Conservation (phyloP, 2,113 vertebrate species). For the Pantherophis guttatus region DNA sequence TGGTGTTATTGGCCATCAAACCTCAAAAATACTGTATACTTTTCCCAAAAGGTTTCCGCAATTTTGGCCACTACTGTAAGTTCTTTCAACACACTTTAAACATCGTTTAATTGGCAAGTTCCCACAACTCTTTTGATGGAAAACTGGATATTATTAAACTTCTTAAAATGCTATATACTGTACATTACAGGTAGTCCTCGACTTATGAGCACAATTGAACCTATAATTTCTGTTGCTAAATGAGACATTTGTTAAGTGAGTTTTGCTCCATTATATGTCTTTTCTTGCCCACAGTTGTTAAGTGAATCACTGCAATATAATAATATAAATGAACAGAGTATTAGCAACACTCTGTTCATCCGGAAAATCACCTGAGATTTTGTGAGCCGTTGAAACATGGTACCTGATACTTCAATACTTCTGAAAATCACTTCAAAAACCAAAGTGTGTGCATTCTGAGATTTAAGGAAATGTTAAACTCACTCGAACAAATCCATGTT, state of each 20-base stretch:
- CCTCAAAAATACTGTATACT: too few species aligned
- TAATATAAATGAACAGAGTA: neutral
- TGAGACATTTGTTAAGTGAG: too few species aligned
- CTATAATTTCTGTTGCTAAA: too few species aligned
- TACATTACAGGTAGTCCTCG: neutral
- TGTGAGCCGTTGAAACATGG: neutral
- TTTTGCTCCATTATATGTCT: too few species aligned
- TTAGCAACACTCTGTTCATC: neutral
- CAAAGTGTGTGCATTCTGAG: neutral
- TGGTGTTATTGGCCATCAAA: too few species aligned
- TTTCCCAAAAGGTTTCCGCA: too few species aligned
- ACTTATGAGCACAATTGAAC: too few species aligned
- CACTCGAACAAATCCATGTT: too few species aligned
- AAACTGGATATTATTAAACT: neutral
- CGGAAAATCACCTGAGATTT: neutral
- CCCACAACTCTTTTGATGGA: neutral
- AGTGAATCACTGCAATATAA: too few species aligned
- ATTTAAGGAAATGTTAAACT: too few species aligned
- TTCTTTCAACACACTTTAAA: neutral
- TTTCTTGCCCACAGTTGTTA: too few species aligned
- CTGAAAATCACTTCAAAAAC: neutral
- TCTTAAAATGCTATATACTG: neutral
- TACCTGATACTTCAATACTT: neutral
- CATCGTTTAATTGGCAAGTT: neutral
- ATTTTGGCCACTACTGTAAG: neutral